These are phyloP conservation scores for Vireo altiloquus DNA, from an alignment of 2,113 vertebrate genomes.

Conservation along the genomic window DNA sequence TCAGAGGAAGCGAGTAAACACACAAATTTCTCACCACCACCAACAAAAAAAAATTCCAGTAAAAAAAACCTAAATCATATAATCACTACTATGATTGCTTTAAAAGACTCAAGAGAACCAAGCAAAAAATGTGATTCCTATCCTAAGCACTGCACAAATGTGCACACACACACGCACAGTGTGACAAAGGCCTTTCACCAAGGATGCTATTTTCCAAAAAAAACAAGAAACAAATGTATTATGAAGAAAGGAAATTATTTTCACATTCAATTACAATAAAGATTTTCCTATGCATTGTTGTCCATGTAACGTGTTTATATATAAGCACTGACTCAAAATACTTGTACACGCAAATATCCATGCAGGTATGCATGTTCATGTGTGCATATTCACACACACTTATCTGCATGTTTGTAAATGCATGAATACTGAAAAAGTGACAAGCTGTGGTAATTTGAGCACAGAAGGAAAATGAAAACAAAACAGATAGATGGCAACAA, in stretches of 20 bases:
- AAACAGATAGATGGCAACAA: neutral
- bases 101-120: neutral
- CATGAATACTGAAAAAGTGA: neutral
- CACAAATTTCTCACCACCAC: neutral
- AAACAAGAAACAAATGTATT: neutral
- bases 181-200: neutral
- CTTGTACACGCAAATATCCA: neutral
- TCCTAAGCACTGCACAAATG: neutral
- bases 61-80: neutral
- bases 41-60: neutral
- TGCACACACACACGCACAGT: fast-evolving
- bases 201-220: neutral
- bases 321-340: neutral
- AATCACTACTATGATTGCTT: neutral
- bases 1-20: neutral
- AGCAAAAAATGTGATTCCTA: neutral
- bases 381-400: neutral
- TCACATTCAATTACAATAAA: neutral
- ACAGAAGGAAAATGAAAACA: neutral
- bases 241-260: neutral
- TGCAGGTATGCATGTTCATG: neutral
- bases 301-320: neutral
- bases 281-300: neutral
- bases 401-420: neutral
- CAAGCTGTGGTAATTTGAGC: neutral